Evolutionary conservation across 2,888 invertebrate genomes (phyloP), one percentile per base, ranked within the genome.

Genomic region (Callimorpha dominula): DNA sequence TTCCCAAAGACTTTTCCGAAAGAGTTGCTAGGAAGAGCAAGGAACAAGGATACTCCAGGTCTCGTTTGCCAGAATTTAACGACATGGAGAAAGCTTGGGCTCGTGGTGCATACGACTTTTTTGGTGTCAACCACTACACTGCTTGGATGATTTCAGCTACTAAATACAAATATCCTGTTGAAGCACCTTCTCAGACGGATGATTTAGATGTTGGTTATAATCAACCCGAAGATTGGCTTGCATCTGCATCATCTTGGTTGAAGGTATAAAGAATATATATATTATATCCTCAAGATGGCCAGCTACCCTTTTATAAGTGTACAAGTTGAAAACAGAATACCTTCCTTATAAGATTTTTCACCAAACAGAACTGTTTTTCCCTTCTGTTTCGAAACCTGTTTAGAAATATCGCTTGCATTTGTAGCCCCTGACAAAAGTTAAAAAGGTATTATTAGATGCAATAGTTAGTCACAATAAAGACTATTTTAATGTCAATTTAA

Each of bases 71-170:
- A 1, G 78, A 81, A n/a, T 95, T 96, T 75, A 92, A 93, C 0
- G 81, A 86, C 17, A 90, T 92, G 71, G 95, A 96, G 87, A 84
- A 80, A 9, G 75, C 75, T 0, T 85, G 88, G 0, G 87, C 89
- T 0, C 88, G 79, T 68, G 94, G 94, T 6, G 72, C 90, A 4
- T 78, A 85, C 0, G 94, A 94, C 73, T 94, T 93, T 85, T 88
- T 93, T 20, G 93, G 97, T 0, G 90, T 98, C 4, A 98, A 98
- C 83, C 96, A 97, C 74, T 98, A 98, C 86, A 96, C 97, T 0
- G 89, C 96, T 0, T 87, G n/a, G 0, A 60, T 88, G 3, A 70
- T 91, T 15, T 90, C 91, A 0, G 90, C 90, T 0, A 84, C 85
- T 0, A 81, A 89, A 15, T 69, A 88, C 40, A 84, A 85, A 17